Percentiles rank a stretch among this genome's conserved stretches.
Evolutionary conservation across 2,888 invertebrate species (phyloP).

Genomic region (Pollenia amentaria): DNA sequence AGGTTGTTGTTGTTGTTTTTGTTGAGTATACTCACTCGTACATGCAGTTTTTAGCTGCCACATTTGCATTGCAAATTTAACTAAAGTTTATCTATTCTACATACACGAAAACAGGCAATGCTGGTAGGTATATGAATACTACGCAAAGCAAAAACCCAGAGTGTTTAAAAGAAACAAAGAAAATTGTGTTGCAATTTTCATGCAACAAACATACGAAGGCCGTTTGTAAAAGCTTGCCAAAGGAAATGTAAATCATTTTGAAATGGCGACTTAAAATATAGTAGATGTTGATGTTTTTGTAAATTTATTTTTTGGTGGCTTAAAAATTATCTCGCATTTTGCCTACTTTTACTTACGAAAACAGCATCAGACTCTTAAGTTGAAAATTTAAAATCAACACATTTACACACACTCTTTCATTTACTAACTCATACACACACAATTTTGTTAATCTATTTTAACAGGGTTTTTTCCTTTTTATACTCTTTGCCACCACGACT

Average conservation of each 20-base stretch:
- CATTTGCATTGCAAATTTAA: conserved; percentile 73
- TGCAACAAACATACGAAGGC: conserved; percentile 17
- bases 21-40: neutral
- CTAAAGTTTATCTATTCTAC: conserved; percentile 67
- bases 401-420: neutral
- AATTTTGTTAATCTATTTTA: conserved; percentile 61
- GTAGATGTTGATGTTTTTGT: neutral
- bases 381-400: neutral
- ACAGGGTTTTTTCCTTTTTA: neutral
- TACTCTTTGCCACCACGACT: too few relatives aligned
- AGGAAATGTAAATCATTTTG: too few relatives aligned
- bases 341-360: conserved; percentile 1
- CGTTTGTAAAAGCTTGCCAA: neutral
- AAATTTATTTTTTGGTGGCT: neutral
- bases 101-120: conserved; percentile 61
- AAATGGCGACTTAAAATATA: too few relatives aligned
- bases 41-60: conserved; percentile 39
- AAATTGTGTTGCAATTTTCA: conserved; percentile 21
- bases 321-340: neutral
- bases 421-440: neutral
- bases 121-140: conserved; percentile 17
- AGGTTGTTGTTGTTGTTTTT: conserved; percentile 25
- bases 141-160: neutral
- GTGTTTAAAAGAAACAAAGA: neutral
- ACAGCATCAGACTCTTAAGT: conserved; percentile 17